Percentiles rank a stretch among this genome's conserved stretches.
These are phyloP conservation scores for Pyrgilauda ruficollis DNA, from an alignment of 2,113 vertebrate species.

Conservation along the genomic window DNA sequence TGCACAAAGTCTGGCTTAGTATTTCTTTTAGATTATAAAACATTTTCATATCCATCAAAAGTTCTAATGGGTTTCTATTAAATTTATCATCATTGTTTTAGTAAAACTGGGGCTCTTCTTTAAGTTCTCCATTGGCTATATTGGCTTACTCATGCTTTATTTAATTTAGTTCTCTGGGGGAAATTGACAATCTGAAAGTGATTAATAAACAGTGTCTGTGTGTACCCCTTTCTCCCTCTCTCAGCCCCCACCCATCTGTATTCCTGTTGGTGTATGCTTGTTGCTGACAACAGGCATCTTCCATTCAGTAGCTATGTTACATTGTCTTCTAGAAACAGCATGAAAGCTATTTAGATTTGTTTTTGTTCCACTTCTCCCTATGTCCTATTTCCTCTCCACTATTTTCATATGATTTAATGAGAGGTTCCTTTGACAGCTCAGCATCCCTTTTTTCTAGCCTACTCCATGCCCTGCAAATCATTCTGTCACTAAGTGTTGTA, in stretches of 20 bases:
- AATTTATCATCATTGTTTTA: neutral
- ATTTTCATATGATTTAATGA: conserved; percentile 50
- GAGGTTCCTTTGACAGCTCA: conserved; percentile 41
- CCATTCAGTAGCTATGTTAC: neutral
- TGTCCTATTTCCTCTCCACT: neutral
- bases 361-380: conserved; percentile 30
- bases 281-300: neutral
- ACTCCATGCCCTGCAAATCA: conserved; percentile 38
- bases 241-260: neutral
- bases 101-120: neutral
- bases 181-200: neutral
- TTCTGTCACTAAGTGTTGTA: conserved; percentile 26
- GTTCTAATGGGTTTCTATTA: neutral
- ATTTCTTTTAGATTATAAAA: neutral
- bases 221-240: neutral
- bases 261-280: neutral
- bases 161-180: neutral
- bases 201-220: neutral
- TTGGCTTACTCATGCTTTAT: neutral
- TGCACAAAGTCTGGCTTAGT: neutral
- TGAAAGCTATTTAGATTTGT: conserved; percentile 33
- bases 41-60: neutral
- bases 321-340: conserved; percentile 9
- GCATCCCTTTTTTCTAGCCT: conserved; percentile 21
- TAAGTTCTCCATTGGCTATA: neutral